Percentiles rank a stretch among this genome's conserved stretches.
Conservation (phyloP, 2,888 invertebrate species). For the Ganaspis brasiliensis region DNA sequence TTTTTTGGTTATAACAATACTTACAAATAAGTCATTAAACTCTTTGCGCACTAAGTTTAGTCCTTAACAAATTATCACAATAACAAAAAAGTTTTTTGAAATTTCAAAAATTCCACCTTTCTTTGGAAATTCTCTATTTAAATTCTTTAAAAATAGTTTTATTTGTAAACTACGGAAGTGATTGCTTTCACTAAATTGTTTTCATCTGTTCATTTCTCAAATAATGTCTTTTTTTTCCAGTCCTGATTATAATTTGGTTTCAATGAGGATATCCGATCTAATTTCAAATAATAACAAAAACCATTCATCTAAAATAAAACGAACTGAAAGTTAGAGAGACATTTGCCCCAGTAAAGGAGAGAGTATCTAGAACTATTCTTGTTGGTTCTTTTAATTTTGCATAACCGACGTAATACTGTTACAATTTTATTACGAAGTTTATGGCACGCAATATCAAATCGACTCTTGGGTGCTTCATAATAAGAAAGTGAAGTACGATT, state of each 20-base stretch:
- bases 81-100: too few relatives aligned
- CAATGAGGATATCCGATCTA: constrained; percentile 6
- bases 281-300: neutral
- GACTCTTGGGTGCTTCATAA: constrained; percentile 50
- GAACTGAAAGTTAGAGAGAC: constrained; percentile 4
- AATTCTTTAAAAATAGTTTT: too few relatives aligned
- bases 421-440: constrained; percentile 63
- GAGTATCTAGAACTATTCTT: constrained; percentile 50
- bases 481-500: constrained; percentile 69
- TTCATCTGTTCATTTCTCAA: neutral
- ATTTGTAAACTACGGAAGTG: too few relatives aligned
- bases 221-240: neutral
- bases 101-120: too few relatives aligned
- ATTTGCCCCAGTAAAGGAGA: constrained; percentile 45
- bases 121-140: too few relatives aligned
- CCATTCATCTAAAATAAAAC: neutral
- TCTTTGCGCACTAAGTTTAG: too few relatives aligned
- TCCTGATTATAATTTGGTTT: neutral
- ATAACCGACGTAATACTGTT: constrained; percentile 61
- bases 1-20: too few relatives aligned
- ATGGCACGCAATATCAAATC: constrained; percentile 66
- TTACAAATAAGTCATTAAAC: too few relatives aligned
- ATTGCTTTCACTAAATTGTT: too few relatives aligned
- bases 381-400: constrained; percentile 59
- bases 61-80: too few relatives aligned